Conservation (phyloP, 1,140 invertebrate species). For the Bathynomus jamesi region DNA sequence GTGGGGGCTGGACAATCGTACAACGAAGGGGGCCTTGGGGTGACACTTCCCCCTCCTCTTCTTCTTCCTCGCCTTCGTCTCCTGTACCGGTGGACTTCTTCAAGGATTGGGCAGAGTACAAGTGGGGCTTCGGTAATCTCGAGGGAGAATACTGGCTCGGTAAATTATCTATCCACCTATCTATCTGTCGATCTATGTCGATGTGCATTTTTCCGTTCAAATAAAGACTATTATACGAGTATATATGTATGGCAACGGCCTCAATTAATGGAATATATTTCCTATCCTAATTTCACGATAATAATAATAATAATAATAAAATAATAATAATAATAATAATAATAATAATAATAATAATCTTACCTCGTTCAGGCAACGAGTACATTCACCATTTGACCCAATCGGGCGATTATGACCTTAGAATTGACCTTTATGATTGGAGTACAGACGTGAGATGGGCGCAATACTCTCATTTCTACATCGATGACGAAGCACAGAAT, state of each 20-base stretch:
- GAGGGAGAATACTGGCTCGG: slow-evolving; percentile 57
- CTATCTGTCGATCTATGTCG: no score
- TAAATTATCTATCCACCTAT: slow-evolving; percentile 11
- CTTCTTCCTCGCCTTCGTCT: background rate
- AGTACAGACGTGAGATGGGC: slow-evolving; percentile 28
- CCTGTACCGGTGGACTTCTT: slow-evolving; percentile 48
- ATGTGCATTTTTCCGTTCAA: no score
- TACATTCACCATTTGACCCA: slow-evolving; percentile 35
- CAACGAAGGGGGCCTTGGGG: background rate
- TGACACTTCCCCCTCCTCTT: background rate
- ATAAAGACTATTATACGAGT: no score
- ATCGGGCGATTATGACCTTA: slow-evolving; percentile 31
- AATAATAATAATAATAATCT: no score
- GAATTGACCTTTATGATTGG: slow-evolving; percentile 35
- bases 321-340: no score
- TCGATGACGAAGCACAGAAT: slow-evolving; percentile 24
- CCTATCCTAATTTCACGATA: no score
- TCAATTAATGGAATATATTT: no score
- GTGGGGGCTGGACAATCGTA: background rate
- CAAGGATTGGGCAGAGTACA: slow-evolving; percentile 57
- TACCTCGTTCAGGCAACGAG: slow-evolving; percentile 36
- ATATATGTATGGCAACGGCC: no score
- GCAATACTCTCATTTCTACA: slow-evolving; percentile 30
- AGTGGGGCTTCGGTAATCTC: slow-evolving; percentile 56
- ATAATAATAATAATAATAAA: no score